phyloP scores from a whole-genome alignment of 2,797 vertebrate species.

The Nannoperca obscura region DNA sequence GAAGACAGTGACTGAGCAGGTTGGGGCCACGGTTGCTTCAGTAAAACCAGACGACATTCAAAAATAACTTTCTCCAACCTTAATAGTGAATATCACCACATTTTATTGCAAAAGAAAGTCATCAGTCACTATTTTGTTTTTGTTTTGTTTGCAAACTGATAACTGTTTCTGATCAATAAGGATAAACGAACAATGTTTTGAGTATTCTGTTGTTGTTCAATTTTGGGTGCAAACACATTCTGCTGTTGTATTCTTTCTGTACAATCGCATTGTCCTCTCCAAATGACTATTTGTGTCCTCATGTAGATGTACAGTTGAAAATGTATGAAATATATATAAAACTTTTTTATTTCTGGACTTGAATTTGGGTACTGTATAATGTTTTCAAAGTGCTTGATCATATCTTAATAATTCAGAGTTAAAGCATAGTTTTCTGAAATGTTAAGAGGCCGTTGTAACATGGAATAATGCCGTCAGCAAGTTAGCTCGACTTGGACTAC shows the following conservation, averaged over 20 bases:
- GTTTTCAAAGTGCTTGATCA: neutral
- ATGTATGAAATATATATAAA: constrained; percentile 12
- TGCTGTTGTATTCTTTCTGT: constrained; percentile 7
- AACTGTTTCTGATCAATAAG: constrained; percentile 9
- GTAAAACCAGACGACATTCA: constrained; percentile 8
- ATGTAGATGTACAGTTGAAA: constrained; percentile 43
- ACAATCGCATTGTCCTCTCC: constrained; percentile 3
- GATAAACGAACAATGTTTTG: constrained; percentile 11
- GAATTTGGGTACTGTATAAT: neutral
- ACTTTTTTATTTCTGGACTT: neutral
- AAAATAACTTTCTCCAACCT: neutral
- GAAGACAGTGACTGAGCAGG: neutral
- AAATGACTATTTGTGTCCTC: neutral
- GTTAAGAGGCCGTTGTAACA: neutral
- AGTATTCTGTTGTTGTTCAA: constrained; percentile 2
- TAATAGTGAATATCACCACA: neutral
- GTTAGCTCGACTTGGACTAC: neutral
- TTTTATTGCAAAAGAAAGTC: neutral
- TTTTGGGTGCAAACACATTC: constrained; percentile 17
- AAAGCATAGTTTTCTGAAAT: neutral
- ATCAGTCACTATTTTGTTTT: neutral
- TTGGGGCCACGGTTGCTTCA: neutral
- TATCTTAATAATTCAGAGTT: neutral
- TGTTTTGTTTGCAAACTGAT: neutral
- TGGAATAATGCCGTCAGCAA: neutral